Base-by-base conservation (phyloP, 2,888 invertebrate genomes). In the Oscheius sp. region DNA sequence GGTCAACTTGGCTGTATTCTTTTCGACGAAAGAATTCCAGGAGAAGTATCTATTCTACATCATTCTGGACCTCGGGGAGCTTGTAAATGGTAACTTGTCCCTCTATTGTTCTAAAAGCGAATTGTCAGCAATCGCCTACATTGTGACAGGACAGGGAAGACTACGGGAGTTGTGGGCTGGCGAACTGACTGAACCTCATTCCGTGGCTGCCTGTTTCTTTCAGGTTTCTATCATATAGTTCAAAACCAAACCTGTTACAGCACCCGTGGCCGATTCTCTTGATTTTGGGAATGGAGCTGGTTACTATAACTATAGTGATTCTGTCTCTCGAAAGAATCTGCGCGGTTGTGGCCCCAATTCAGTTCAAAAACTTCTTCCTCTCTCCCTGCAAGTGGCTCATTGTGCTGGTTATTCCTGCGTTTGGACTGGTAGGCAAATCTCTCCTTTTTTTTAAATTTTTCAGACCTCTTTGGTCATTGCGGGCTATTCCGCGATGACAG, bases 121-220 rank as follows among this genome's bases (percentile, higher is more conserved):
- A 11, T 55, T 75, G 78, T 50, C 73, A 81, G 81, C 78, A 1
- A 59, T 79, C 35, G 75, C 77, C 48, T 81, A 79, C 47, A 78
- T 81, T n/a, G 37, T 79, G 29, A 55, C 76, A 7, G 81, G 81
- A 5, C 65, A 60, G 21, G 81, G 81, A n/a, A 48, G 81, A n/a
- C 37, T 68, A 4, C n/a, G n/a, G 2, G 68, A 53, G n/a, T 29
- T 55, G 29, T 37, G 53, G n/a, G 10, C 9, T 1, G 68, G 68
- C 1, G 11, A 9, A 10, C 42, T 68, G 2, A n/a, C 11, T 13
- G 29, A 35, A 4, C 32, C 33, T 1, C 68, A 55, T 33, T n/a
- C 68, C 4, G n/a, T 55, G 9, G 29, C 35, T 2, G 37, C 53
- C 21, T 68, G 68, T 35, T 68, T 68, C 55, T 68, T 68, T 29